Conservation (phyloP, 1,140 invertebrate genomes). For the Anagrus nilaparvatae region DNA sequence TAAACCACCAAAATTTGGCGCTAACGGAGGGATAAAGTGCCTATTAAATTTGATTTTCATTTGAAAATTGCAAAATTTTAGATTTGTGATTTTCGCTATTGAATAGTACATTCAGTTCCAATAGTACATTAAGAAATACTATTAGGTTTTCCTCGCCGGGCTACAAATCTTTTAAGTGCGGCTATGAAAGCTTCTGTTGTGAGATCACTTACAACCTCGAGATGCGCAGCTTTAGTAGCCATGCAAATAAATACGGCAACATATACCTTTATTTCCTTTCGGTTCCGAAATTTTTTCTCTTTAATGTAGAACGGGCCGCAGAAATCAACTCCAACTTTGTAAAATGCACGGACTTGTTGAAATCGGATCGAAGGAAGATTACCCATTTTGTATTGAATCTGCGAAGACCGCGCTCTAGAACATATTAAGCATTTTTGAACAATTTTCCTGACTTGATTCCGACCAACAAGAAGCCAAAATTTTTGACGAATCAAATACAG, state of each 20-base stretch:
- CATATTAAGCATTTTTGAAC: background rate
- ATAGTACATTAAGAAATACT: background rate
- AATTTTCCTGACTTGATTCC: background rate
- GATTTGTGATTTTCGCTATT: background rate
- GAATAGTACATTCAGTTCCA: background rate
- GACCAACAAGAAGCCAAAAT: background rate
- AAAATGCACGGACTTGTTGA: background rate
- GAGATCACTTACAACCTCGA: conserved; percentile 19
- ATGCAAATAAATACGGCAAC: conserved; percentile 18
- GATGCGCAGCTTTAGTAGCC: conserved; percentile 17
- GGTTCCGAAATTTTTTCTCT: background rate
- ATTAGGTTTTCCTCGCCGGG: background rate
- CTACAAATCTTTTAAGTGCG: background rate
- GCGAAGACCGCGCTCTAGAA: background rate
- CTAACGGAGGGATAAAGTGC: background rate
- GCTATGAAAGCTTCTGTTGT: conserved; percentile 15
- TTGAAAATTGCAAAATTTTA: background rate
- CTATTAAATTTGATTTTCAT: background rate
- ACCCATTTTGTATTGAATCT: background rate
- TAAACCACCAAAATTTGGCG: conserved; percentile 4
- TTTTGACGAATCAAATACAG: background rate
- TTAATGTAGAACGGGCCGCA: conserved; percentile 1
- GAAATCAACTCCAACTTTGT: no score
- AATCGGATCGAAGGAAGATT: background rate
- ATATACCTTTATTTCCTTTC: conserved; percentile 10